Evolutionary conservation across 2,888 invertebrate genomes (phyloP), one percentile per base, ranked within the genome.

Genomic region (Rhagonycha fulva): DNA sequence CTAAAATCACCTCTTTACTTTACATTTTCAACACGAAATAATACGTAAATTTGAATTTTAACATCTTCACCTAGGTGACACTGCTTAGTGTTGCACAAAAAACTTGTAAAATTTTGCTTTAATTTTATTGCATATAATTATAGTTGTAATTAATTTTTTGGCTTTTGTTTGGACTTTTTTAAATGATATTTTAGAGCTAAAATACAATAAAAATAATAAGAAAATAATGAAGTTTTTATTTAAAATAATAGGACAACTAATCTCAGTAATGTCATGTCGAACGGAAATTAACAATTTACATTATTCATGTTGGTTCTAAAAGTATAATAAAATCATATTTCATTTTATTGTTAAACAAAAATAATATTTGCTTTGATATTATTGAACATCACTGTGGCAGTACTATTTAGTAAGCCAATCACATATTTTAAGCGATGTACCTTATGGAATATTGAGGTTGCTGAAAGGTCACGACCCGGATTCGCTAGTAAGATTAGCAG

Each of bases 361-460:
- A 47, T 47, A 47, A 47, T 47, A 47, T 47, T 47, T 47, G 47
- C 47, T 47, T 47, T 47, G 47, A 47, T 47, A 47, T 47, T 47
- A 47, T 47, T 47, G 47, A 47, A 47, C 47, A 47, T 47, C 47
- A 47, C 47, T 47, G n/a, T 47, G 68, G 69, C 71, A 71, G 72
- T 72, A 77, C 77, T 77, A 75, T 79, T 81, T 82, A 83, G 83
- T 82, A 77, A 83, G 83, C 83, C 82, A 81, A 78, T 75, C 76
- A 80, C 79, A 81, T 81, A 81, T 79, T 83, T 83, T 80, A 83
- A 80, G 79, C 80, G 81, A 80, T 80, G 84, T 82, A 80, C 84
- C 82, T 84, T 83, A 83, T 84, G 83, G 82, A 78, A 80, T 83
- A 85, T 85, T 82, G 83, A 83, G 85, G 85, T 84, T 82, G 81